Evolutionary conservation across 2,113 vertebrate species (phyloP), one percentile per base, ranked within the genome.

Genomic region (Spermophilus dauricus): DNA sequence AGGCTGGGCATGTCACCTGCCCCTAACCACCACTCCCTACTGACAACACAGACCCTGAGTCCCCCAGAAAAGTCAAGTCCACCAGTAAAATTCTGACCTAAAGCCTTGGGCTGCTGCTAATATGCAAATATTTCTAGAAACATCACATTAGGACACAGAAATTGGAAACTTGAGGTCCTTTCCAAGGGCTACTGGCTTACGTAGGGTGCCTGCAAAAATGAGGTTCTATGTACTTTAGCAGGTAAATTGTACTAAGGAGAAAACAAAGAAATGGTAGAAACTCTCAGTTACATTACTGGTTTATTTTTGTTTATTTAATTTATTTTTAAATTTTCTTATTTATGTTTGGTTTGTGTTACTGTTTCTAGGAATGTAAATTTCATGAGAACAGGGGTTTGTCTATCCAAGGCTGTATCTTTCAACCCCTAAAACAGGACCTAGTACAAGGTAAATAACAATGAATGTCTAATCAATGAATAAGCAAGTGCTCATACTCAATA

Each of bases 51-150:
- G 32, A 85, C 3, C 48, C 83, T 86, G 63, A 42, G 26, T n/a
- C 51, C 8, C 70, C 58, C 22, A 92, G 45, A 7, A 89, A 81
- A 65, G 32, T 80, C 28, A 78, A 42, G n/a, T 20, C 72, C 30
- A 81, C 65, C 17, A 56, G n/a, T 30, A 86, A 83, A 77, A 65
- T 4, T 34, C 39, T 75, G 39, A 39, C n/a, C 17, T 12, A 37
- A 67, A 53, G 34, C 13, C 32, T 85, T 42, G 28, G 39, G 2
- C 48, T 96, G 16, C 67, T 82, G 34, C 24, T 78, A 53, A 91
- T 13, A 45, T 14, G 58, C 63, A 94, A n/a, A 75, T 81, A 80
- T 93, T 94, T 91, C 30, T 16, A 92, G 48, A 93, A n/a, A 94
- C 73, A 26, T 53, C 28, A 86, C 30, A 32, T 18, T 82, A 67